A percentile compares a stretch with the other conserved stretches of the same genome.
phyloP scores from a whole-genome alignment of 35 echinoderm and acorn worm genomes.

The Diadema setosum region DNA sequence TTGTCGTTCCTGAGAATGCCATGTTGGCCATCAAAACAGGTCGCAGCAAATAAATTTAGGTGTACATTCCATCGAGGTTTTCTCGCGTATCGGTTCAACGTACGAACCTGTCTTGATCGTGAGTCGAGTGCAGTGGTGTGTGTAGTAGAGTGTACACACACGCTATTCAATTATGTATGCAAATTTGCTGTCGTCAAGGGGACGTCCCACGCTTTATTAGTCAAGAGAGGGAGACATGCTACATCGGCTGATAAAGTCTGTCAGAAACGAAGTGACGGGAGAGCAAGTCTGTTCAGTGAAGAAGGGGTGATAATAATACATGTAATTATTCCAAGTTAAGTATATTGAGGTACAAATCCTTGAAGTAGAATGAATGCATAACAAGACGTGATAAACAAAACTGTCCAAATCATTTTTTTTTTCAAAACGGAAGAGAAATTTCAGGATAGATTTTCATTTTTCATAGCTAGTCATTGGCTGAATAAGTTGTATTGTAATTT shows the following conservation, averaged over 20 bases:
- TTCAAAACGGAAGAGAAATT: too few species aligned
- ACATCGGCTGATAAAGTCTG: neutral
- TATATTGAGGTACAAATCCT: too few species aligned
- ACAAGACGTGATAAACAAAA: too few species aligned
- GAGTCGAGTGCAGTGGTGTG: neutral
- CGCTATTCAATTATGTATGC: neutral
- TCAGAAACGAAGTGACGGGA: too few species aligned
- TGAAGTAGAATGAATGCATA: too few species aligned
- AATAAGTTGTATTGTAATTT: too few species aligned
- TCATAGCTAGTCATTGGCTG: too few species aligned
- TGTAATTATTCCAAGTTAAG: too few species aligned
- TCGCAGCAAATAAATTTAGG: neutral
- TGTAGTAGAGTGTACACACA: neutral
- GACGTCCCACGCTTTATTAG: neutral
- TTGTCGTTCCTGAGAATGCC: conserved; percentile 10
- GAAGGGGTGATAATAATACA: too few species aligned
- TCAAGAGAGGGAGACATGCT: neutral
- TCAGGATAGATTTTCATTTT: too few species aligned
- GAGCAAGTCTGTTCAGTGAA: too few species aligned
- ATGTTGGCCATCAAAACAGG: neutral
- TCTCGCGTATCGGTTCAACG: neutral
- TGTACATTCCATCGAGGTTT: neutral
- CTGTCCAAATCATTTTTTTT: too few species aligned
- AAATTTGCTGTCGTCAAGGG: conserved; percentile 17
- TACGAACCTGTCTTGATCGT: neutral